Percentiles rank a stretch among this genome's conserved stretches.
These are phyloP conservation scores for Drosophila borealis DNA, from an alignment of 2,888 invertebrate genomes.

Conservation along the genomic window DNA sequence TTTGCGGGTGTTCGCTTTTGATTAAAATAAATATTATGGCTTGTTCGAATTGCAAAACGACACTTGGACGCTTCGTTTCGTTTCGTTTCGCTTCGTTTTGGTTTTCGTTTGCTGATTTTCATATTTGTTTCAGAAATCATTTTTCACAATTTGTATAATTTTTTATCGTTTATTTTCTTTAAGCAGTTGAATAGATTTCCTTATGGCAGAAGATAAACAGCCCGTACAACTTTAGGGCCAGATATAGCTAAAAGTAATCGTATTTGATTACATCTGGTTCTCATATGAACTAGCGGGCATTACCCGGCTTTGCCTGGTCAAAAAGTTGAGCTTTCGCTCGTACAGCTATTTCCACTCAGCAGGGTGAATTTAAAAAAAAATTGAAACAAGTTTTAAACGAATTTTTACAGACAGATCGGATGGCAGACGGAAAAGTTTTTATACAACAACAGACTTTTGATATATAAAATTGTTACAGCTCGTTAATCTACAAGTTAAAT, in stretches of 20 bases:
- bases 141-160: slow-evolving; percentile 33
- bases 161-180: neutral
- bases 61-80: slow-evolving; percentile 25
- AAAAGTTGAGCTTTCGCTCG: too few species aligned
- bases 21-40: slow-evolving; percentile 73
- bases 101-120: slow-evolving; percentile 6
- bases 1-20: slow-evolving; percentile 77
- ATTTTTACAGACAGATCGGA: too few species aligned
- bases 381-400: too few species aligned
- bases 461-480: too few species aligned
- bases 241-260: neutral
- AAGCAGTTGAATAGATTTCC: slow-evolving; percentile 2
- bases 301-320: too few species aligned
- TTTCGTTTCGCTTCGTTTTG: neutral
- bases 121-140: slow-evolving; percentile 21
- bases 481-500: too few species aligned
- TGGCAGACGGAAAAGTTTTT: too few species aligned
- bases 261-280: too few species aligned
- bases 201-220: neutral
- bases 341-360: too few species aligned
- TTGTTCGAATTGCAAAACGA: slow-evolving; percentile 69
- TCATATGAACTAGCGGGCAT: too few species aligned
- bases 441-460: too few species aligned
- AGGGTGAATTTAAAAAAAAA: too few species aligned
- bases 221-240: neutral